Evolutionary conservation across 2,888 invertebrate species (phyloP).

Genomic region (Patella caerulea): DNA sequence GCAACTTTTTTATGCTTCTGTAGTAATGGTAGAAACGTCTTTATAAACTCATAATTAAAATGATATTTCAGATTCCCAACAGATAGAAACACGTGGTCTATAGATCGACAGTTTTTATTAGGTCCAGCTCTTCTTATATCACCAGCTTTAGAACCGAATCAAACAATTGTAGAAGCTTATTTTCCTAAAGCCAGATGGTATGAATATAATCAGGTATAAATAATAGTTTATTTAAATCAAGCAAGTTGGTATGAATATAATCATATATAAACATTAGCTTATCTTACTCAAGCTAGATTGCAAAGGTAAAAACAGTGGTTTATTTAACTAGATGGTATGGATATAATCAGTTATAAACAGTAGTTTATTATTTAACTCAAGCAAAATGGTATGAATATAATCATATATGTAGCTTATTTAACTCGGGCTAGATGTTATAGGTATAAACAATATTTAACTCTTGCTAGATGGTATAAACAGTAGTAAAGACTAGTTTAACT

Average conservation of each 20-base stretch:
- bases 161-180: conserved; percentile 60
- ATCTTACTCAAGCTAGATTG: not conserved
- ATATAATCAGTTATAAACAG: conserved; percentile 47
- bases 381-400: not conserved
- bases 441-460: no score
- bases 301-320: no score
- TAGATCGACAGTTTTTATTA: conserved; percentile 62
- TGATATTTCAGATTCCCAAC: conserved; percentile 40
- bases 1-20: not conserved
- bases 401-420: not conserved
- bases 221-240: not conserved
- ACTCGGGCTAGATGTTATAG: no score
- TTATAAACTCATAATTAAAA: not conserved
- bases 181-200: conserved; percentile 70
- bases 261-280: not conserved
- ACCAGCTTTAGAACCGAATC: conserved; percentile 50
- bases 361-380: not conserved
- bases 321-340: no score
- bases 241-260: not conserved
- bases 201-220: conserved; percentile 57
- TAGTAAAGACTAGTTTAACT: no score
- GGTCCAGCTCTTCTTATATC: conserved; percentile 68
- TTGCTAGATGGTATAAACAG: no score
- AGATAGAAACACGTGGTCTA: conserved; percentile 41
- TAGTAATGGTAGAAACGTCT: not conserved